Conservation (phyloP, 2,113 vertebrate species). For the Clarias batrachus region DNA sequence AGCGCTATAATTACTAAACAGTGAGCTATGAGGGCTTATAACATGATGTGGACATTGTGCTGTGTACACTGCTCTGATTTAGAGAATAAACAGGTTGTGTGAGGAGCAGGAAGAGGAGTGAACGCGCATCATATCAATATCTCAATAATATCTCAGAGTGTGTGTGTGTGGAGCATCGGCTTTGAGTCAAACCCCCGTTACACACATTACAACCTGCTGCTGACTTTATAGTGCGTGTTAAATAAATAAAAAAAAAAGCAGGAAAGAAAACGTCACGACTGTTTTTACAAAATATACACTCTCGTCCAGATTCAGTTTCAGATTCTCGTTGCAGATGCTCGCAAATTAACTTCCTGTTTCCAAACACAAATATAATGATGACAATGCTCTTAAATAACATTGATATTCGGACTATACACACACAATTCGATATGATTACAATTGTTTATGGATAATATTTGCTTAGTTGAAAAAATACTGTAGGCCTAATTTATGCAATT, state of each 20-base stretch:
- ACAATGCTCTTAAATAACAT: not conserved
- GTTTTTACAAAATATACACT: too few species aligned
- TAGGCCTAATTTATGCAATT: not conserved
- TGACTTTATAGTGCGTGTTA: not conserved
- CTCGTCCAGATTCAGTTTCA: too few species aligned
- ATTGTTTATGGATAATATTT: not conserved
- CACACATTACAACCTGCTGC: not conserved
- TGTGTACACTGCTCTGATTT: not conserved
- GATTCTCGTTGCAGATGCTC: too few species aligned
- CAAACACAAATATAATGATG: not conserved
- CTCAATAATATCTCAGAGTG: not conserved
- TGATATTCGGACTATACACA: not conserved
- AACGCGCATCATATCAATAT: not conserved
- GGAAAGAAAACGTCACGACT: not conserved
- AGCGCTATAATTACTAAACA: too few species aligned
- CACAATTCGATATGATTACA: not conserved
- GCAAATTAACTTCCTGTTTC: not conserved
- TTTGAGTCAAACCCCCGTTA: not conserved
- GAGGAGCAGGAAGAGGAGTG: not conserved
- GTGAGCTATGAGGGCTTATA: too few species aligned
- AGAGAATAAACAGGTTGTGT: not conserved
- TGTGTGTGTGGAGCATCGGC: not conserved
- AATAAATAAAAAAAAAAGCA: not conserved
- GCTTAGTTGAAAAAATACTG: not conserved
- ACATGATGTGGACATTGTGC: not conserved